Evolutionary conservation across 2,797 vertebrate genomes (phyloP).

Genomic region (Manis pentadactyla): DNA sequence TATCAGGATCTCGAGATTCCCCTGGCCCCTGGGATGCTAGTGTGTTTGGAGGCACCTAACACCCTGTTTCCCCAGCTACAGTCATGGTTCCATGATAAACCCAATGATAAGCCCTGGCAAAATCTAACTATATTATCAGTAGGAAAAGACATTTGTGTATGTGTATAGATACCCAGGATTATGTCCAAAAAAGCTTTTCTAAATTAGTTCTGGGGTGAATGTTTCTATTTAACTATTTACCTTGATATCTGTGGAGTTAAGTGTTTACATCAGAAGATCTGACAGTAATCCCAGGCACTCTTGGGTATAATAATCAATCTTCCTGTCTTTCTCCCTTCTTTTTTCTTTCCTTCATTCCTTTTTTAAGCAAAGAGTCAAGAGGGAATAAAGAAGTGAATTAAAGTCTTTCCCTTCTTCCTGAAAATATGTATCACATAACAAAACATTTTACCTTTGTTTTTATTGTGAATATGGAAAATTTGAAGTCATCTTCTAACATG

Average conservation of each 20-base stretch:
- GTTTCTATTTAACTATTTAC: neutral
- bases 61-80: neutral
- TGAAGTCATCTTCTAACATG: neutral
- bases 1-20: neutral
- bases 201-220: neutral
- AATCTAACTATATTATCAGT: neutral
- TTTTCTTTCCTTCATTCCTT: neutral
- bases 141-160: neutral
- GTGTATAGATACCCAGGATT: neutral
- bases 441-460: neutral
- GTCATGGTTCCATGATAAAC: neutral
- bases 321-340: neutral
- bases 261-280: neutral
- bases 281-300: neutral
- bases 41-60: neutral
- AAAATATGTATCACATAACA: neutral
- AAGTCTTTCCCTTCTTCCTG: neutral
- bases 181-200: neutral
- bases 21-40: neutral
- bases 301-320: neutral
- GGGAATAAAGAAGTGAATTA: neutral
- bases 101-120: neutral
- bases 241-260: neutral
- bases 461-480: neutral
- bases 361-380: neutral